These are phyloP conservation scores for Aricia artaxerxes DNA, from an alignment of 2,888 invertebrate species.

Conservation along the genomic window DNA sequence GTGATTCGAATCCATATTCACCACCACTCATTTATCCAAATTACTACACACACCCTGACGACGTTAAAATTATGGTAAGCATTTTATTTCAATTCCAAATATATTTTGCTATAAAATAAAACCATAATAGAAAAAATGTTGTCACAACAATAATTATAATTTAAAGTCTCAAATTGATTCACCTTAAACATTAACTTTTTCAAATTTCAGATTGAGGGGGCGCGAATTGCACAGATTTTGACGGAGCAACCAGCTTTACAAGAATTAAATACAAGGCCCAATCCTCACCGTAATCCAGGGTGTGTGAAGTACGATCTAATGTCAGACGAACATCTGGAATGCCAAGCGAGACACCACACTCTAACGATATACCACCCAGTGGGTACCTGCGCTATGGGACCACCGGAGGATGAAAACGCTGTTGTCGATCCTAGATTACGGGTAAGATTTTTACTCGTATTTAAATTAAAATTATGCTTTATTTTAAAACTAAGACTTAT, in stretches of 20 bases:
- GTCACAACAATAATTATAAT: too few relatives aligned
- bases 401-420: slow-evolving; percentile 69
- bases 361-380: slow-evolving; percentile 91
- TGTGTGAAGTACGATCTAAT: slow-evolving; percentile 82
- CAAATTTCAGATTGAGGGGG: slow-evolving; percentile 83
- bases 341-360: slow-evolving; percentile 86
- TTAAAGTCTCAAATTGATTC: not conserved
- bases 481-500: too few relatives aligned
- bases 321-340: slow-evolving; percentile 88
- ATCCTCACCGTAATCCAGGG: slow-evolving; percentile 83
- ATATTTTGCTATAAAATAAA: too few relatives aligned
- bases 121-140: too few relatives aligned
- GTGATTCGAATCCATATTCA: slow-evolving; percentile 84
- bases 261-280: slow-evolving; percentile 82
- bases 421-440: slow-evolving; percentile 86
- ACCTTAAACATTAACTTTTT: not conserved
- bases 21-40: slow-evolving; percentile 94
- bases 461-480: not conserved
- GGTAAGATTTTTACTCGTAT: slow-evolving; percentile 51
- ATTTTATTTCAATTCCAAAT: not conserved
- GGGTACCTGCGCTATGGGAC: slow-evolving; percentile 91
- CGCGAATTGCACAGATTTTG: slow-evolving; percentile 83
- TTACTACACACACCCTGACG: slow-evolving; percentile 87
- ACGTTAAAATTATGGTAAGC: slow-evolving; percentile 85
- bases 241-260: slow-evolving; percentile 82